Percentiles rank a stretch among this genome's conserved stretches.
These are phyloP conservation scores for Pachycephus smyrnensis DNA, from an alignment of 2,888 invertebrate species.

Conservation along the genomic window DNA sequence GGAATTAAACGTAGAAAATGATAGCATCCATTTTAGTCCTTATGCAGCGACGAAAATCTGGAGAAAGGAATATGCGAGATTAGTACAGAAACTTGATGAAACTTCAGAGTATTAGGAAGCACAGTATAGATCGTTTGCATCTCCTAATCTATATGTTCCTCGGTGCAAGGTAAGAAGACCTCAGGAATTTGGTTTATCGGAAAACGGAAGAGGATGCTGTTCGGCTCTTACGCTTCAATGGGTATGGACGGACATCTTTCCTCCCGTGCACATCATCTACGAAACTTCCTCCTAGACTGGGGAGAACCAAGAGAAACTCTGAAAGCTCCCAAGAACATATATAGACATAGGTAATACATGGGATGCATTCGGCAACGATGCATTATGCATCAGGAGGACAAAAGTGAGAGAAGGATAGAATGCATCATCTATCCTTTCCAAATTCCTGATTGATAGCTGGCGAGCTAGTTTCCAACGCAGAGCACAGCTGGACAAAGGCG, in stretches of 20 bases:
- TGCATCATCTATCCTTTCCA: not conserved
- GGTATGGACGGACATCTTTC: not conserved
- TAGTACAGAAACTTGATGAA: not conserved
- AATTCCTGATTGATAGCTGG: not conserved
- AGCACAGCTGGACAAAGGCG: not conserved
- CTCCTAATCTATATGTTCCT: not conserved
- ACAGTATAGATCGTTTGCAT: not conserved
- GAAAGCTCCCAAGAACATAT: not conserved
- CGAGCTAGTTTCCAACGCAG: not conserved
- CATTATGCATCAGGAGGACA: constrained; percentile 1
- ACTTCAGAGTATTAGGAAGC: not conserved
- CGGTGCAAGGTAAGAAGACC: not conserved
- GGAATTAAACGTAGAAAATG: not conserved
- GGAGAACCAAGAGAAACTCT: not conserved
- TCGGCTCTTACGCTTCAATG: not conserved
- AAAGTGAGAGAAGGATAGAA: not conserved
- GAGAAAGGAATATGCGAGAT: not conserved
- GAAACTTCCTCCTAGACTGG: not conserved
- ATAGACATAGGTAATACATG: not conserved
- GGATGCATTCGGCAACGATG: not conserved
- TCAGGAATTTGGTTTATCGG: not conserved
- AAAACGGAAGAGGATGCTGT: not conserved
- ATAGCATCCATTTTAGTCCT: not conserved
- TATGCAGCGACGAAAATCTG: not conserved
- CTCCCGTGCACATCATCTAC: not conserved